Conservation (phyloP, 2,113 vertebrate genomes). For the Apodemus sylvaticus region DNA sequence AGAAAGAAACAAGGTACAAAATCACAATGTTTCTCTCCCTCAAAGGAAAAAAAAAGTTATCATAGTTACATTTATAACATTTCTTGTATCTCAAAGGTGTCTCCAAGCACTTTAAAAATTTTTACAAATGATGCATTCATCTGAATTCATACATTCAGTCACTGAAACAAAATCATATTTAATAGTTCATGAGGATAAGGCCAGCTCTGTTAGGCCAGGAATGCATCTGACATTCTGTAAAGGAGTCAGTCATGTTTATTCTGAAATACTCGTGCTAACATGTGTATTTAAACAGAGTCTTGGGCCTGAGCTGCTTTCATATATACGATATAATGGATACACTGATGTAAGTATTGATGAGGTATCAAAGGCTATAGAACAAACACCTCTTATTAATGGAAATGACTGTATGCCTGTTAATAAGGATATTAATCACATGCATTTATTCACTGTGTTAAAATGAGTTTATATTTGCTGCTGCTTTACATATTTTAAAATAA, state of each 20-base stretch:
- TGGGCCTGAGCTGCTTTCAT: rapidly evolving
- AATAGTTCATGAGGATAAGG: neutral
- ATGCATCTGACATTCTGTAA: neutral
- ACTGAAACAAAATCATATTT: constrained; percentile 36
- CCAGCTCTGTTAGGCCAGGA: constrained; percentile 13
- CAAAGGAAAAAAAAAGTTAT: neutral
- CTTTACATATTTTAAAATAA: neutral
- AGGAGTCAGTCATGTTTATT: neutral
- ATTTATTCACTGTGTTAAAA: neutral
- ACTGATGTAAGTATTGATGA: neutral
- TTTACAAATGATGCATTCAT: constrained; percentile 27
- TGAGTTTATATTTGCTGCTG: neutral
- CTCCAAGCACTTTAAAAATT: constrained; percentile 36
- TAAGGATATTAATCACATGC: constrained; percentile 51
- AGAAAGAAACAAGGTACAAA: neutral
- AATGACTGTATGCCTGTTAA: constrained; percentile 32
- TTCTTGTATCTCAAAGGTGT: constrained; percentile 38
- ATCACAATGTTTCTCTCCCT: constrained; percentile 3
- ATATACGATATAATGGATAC: neutral
- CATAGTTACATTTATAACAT: constrained; percentile 46
- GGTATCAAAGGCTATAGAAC: neutral
- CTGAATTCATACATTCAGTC: neutral
- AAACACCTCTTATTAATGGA: neutral
- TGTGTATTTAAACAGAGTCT: neutral
- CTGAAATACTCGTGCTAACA: rapidly evolving